phyloP scores from a whole-genome alignment of 2,797 vertebrate species.

The Morelia viridis region DNA sequence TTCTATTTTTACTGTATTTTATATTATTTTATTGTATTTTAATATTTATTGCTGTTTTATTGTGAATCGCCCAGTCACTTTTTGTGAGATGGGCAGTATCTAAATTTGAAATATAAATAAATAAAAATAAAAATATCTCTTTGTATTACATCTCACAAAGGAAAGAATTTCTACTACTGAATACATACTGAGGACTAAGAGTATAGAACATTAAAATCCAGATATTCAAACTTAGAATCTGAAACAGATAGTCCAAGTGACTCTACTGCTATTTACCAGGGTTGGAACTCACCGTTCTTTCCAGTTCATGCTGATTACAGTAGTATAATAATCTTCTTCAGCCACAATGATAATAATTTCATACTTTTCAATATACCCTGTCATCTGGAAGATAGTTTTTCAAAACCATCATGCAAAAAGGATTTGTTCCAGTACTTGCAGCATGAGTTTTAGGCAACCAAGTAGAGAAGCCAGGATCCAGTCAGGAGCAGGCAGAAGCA shows the following conservation, averaged over 20 bases:
- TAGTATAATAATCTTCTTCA: fast-evolving
- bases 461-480: not conserved
- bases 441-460: not conserved
- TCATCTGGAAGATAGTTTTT: conserved; percentile 21
- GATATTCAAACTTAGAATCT: not conserved
- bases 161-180: not conserved
- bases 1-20: too few relatives aligned
- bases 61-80: too few relatives aligned
- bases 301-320: not conserved
- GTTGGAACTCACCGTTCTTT: conserved; percentile 9
- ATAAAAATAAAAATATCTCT: fast-evolving
- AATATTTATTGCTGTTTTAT: too few relatives aligned
- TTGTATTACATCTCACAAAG: not conserved
- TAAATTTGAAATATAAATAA: too few relatives aligned
- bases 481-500: not conserved
- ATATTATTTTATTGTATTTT: too few relatives aligned
- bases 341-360: conserved; percentile 27
- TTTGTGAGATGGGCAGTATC: too few relatives aligned
- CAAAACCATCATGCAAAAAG: conserved; percentile 32
- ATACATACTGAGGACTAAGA: not conserved
- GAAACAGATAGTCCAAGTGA: not conserved
- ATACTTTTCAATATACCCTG: not conserved
- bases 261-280: fast-evolving
- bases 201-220: not conserved
- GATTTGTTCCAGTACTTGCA: not conserved